A percentile compares a stretch with the other conserved stretches of the same genome.
Conservation (phyloP, 1,140 invertebrate genomes). For the Diorhabda sublineata region DNA sequence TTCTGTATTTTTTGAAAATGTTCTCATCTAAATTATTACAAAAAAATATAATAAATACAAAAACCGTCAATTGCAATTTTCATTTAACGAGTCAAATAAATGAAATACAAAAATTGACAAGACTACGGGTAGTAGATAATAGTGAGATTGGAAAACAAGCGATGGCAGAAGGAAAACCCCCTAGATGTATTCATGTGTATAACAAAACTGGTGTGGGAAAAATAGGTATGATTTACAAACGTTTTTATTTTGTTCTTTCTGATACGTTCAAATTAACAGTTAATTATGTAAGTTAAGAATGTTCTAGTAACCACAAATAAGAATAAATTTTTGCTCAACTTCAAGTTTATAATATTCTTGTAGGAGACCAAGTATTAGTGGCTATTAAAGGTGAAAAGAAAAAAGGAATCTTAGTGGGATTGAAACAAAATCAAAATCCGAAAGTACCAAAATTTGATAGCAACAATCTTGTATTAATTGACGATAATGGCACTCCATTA, state of each 20-base stretch:
- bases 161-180: conserved; percentile 89
- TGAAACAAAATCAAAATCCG: conserved; percentile 77
- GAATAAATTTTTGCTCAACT: too few relatives aligned
- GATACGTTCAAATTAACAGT: not conserved
- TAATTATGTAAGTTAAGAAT: too few relatives aligned
- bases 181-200: conserved; percentile 84
- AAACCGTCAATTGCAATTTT: conserved; percentile 42
- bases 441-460: conserved; percentile 91
- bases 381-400: conserved; percentile 96
- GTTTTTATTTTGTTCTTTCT: not conserved
- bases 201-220: conserved; percentile 67
- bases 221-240: conserved; percentile 52
- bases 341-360: conserved; percentile 17
- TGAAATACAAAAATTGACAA: conserved; percentile 67
- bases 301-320: too few relatives aligned
- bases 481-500: conserved; percentile 88
- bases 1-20: not conserved
- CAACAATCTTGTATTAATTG: conserved; percentile 95
- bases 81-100: conserved; percentile 56
- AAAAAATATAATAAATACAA: conserved; percentile 4
- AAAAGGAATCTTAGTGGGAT: conserved; percentile 90
- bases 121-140: conserved; percentile 92
- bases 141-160: conserved; percentile 90
- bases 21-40: not conserved
- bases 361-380: conserved; percentile 87